phyloP scores from a whole-genome alignment of 2,888 invertebrate genomes.

The Drosophila quasianomalipes region DNA sequence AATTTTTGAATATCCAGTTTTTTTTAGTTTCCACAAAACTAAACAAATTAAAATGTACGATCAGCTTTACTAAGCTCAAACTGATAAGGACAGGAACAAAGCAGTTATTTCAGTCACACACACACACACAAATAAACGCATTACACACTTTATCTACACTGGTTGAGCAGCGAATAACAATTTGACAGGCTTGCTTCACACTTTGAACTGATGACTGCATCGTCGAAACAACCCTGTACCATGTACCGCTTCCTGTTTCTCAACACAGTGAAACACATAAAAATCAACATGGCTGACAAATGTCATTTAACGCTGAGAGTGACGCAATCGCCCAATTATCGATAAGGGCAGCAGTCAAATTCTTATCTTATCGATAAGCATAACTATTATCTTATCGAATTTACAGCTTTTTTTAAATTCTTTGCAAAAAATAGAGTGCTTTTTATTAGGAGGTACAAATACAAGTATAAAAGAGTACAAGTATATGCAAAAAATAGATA shows the following conservation, averaged over 20 bases:
- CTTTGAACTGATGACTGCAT: conserved; percentile 33
- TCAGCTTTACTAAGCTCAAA: background rate
- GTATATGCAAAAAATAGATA: background rate
- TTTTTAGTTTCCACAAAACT: background rate
- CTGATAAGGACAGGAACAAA: background rate
- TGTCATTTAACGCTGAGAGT: conserved; percentile 29
- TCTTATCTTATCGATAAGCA: conserved; percentile 38
- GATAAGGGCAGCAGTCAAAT: conserved; percentile 30
- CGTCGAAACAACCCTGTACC: conserved; percentile 12
- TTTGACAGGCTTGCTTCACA: conserved; percentile 3
- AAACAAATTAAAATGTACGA: background rate
- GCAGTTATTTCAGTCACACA: background rate
- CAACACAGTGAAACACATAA: conserved; percentile 12
- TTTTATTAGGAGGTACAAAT: conserved; percentile 48
- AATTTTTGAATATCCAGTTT: background rate
- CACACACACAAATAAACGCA: conserved; percentile 10
- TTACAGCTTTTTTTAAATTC: conserved; percentile 8
- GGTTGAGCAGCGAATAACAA: conserved; percentile 10
- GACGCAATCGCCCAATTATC: conserved; percentile 48
- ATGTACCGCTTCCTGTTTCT: conserved; percentile 31
- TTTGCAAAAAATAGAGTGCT: conserved; percentile 50
- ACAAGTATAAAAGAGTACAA: background rate
- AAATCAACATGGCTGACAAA: conserved; percentile 10
- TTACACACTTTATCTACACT: conserved; percentile 41
- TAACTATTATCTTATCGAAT: conserved; percentile 45